These are phyloP conservation scores for Enteromius afrohamiltoni DNA, from an alignment of 2,797 vertebrate genomes.

Conservation along the genomic window DNA sequence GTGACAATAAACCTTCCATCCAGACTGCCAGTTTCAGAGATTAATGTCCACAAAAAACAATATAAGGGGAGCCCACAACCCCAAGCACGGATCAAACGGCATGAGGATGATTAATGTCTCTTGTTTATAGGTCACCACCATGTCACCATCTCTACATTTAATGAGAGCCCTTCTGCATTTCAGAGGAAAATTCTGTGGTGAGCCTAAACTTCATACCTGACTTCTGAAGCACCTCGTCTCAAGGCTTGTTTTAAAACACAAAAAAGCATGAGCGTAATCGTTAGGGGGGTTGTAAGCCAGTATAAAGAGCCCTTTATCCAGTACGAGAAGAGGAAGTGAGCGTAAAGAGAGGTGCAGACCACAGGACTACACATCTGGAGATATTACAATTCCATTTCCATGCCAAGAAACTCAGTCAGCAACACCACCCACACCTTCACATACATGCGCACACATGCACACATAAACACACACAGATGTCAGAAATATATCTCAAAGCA, in stretches of 20 bases:
- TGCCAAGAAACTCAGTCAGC: conserved; percentile 66
- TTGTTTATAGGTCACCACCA: conserved; percentile 6
- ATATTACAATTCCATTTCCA: conserved; percentile 69
- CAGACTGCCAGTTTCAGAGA: conserved; percentile 15
- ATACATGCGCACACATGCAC: conserved; percentile 3
- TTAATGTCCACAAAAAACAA: conserved; percentile 20
- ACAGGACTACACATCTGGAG: conserved; percentile 83
- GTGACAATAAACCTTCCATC: conserved; percentile 11
- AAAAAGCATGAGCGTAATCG: conserved; percentile 17
- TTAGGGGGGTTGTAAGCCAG: conserved; percentile 7
- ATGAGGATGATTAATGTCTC: conserved; percentile 4
- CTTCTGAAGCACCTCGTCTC: neutral
- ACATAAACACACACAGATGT: conserved; percentile 20
- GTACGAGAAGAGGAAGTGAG: conserved; percentile 54
- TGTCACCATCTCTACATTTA: conserved; percentile 15
- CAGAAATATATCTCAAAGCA: conserved; percentile 51
- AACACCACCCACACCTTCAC: conserved; percentile 39
- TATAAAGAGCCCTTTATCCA: conserved; percentile 65
- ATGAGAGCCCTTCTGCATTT: neutral
- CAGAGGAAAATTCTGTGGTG: conserved; percentile 10
- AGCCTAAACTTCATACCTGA: neutral
- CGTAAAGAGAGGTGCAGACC: conserved; percentile 59
- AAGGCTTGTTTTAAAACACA: conserved; percentile 24
- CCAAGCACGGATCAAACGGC: neutral
- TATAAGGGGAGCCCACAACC: neutral